phyloP scores from a whole-genome alignment of 2,888 invertebrate species.

The Drosophila longiperda region DNA sequence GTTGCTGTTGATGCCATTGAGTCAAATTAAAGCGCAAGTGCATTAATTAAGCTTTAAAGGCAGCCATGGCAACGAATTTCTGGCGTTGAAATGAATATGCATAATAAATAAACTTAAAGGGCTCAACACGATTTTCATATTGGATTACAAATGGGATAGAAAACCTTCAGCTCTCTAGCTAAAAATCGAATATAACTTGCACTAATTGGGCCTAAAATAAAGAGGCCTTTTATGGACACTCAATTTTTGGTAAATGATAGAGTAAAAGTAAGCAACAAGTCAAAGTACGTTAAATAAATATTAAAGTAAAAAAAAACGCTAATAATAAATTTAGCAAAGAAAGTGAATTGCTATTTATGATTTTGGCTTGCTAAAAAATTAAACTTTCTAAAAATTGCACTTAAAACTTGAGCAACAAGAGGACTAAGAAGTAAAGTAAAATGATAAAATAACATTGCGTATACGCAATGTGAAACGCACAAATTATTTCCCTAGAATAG shows the following conservation, averaged over 20 bases:
- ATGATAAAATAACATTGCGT: background rate
- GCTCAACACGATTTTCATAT: conserved; percentile 23
- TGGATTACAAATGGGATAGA: conserved; percentile 2
- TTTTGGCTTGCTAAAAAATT: too few species aligned
- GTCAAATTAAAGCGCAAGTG: conserved; percentile 71
- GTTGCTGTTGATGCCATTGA: conserved; percentile 31
- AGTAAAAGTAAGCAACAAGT: conserved; percentile 15
- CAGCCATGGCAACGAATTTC: conserved; percentile 49
- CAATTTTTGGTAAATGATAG: conserved; percentile 11
- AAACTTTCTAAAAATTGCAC: too few species aligned
- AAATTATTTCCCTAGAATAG: background rate
- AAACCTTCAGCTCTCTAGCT: background rate
- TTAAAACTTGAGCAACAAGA: background rate
- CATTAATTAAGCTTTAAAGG: conserved; percentile 76
- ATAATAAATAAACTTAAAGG: conserved; percentile 23
- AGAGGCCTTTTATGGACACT: conserved; percentile 44
- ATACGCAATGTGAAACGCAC: background rate
- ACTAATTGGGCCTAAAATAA: conserved; percentile 43
- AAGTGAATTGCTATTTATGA: too few species aligned
- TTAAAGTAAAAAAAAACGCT: background rate
- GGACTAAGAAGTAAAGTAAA: background rate
- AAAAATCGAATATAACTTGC: conserved; percentile 32
- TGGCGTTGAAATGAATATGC: background rate
- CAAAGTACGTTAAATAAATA: background rate
- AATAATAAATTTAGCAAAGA: too few species aligned